Conservation (phyloP, 2,888 invertebrate genomes). For the Drosophila affinis region DNA sequence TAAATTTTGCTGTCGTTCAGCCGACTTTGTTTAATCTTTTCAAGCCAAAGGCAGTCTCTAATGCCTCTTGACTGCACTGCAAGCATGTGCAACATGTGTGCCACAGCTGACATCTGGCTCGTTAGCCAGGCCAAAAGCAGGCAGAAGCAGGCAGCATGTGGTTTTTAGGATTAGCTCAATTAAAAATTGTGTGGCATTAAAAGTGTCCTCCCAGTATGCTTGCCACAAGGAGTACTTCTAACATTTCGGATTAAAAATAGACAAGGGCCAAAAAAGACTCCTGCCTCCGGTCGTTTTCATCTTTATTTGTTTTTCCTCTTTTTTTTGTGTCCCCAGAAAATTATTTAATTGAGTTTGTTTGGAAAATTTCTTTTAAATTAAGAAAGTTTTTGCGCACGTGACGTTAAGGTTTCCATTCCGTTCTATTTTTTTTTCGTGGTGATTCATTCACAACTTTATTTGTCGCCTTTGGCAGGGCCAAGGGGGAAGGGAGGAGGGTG, state of each 20-base stretch:
- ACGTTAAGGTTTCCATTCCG: constrained; percentile 26
- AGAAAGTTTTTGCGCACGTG: constrained; percentile 75
- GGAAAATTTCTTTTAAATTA: constrained; percentile 78
- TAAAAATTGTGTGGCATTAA: constrained; percentile 74
- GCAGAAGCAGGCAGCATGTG: constrained; percentile 47
- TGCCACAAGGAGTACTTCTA: constrained; percentile 6
- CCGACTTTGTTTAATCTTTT: constrained; percentile 56
- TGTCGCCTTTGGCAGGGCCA: constrained; percentile 10
- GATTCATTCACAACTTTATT: constrained; percentile 45
- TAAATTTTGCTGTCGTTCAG: constrained; percentile 13
- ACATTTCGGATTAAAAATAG: constrained; percentile 45
- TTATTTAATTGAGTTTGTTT: constrained; percentile 79
- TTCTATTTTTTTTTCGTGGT: constrained; percentile 17
- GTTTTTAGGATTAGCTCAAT: constrained; percentile 76
- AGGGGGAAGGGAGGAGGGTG: constrained; percentile 5
- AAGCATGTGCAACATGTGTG: constrained; percentile 39
- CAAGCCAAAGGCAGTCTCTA: constrained; percentile 61
- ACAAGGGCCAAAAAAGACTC: constrained; percentile 12
- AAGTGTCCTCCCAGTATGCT: constrained; percentile 56
- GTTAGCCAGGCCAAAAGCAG: constrained; percentile 54
- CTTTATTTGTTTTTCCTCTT: constrained; percentile 67
- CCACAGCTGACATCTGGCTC: constrained; percentile 63
- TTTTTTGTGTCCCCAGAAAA: constrained; percentile 64
- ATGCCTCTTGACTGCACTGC: constrained; percentile 48
- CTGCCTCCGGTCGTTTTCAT: constrained; percentile 13